Evolutionary conservation across 2,113 vertebrate genomes (phyloP), one percentile per base, ranked within the genome.

Genomic region (Rana temporaria): DNA sequence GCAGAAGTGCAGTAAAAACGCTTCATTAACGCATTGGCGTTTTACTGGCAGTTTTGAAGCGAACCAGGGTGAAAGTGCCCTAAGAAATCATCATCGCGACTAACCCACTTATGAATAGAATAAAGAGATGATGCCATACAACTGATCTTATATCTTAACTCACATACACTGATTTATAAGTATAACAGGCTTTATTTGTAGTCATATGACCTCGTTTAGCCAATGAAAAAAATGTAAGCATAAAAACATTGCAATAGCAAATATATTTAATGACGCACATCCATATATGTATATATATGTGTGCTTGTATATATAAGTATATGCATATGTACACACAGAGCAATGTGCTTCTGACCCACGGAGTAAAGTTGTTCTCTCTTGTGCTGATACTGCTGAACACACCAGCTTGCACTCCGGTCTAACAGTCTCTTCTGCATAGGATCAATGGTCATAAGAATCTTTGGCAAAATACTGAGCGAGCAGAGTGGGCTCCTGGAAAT

Each of bases 401-500:
- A 16, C 32, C 52, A 76, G 69, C 34, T 69, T 20, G n/a, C n/a
- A 38, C 63, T 68, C 53, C 63, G 24, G 20, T 83, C 30, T 34
- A 26, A 30, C 48, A 34, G 63, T 64, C 67, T 26, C 52, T 69
- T 62, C 48, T 32, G 11, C 60, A 19, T 32, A 69, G 74, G 55
- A 16, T 72, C 20, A 79, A 72, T 78, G 73, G 69, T 57, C 18
- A 73, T 26, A 24, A 38, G 60, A 69, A 73, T 79, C 84, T 85
- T 86, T 86, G 85, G 86, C 82, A 82, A 85, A 81, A 85, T 79
- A 73, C 62, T 64, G 59, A 71, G 78, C 20, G 64, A 63, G 62
- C 52, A 69, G 67, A 26, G 71, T 22, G 19, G 72, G 60, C 71
- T 66, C 75, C 42, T 78, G 20, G 30, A 65, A 24, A 69, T 30